Conservation (phyloP, 1,140 invertebrate genomes). For the Drosophila pruinosa region DNA sequence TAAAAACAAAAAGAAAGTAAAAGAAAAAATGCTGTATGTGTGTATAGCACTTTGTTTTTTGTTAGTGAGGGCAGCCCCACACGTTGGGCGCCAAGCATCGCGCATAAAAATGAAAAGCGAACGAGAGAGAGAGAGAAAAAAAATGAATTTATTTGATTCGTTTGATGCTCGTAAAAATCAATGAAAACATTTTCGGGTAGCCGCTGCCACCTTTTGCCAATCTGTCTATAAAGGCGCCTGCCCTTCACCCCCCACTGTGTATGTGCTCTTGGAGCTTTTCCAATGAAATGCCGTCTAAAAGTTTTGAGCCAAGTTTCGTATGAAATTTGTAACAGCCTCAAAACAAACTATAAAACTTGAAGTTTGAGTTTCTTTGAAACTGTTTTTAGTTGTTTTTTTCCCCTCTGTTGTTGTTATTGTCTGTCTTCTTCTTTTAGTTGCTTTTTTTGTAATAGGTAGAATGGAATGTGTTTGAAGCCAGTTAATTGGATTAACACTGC, state of each 20-base stretch:
- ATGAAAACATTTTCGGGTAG: constrained; percentile 63
- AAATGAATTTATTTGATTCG: constrained; percentile 73
- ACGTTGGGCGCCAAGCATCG: constrained; percentile 35
- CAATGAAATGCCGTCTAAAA: constrained; percentile 56
- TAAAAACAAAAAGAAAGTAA: constrained; percentile 8
- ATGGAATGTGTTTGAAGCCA: constrained; percentile 71
- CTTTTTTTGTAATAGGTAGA: constrained; percentile 32
- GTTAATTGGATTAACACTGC: constrained; percentile 74
- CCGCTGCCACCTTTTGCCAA: constrained; percentile 40
- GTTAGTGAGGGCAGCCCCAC: constrained; percentile 6
- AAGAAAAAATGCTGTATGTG: not conserved
- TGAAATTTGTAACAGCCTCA: constrained; percentile 67
- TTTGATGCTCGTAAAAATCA: constrained; percentile 77
- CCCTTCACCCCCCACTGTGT: not conserved
- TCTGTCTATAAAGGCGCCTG: constrained; percentile 19
- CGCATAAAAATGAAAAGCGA: constrained; percentile 23
- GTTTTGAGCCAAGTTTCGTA: constrained; percentile 67
- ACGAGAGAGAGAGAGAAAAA: not conserved
- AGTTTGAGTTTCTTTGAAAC: constrained; percentile 75
- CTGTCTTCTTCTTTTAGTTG: not conserved
- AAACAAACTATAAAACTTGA: constrained; percentile 71
- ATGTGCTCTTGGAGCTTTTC: constrained; percentile 25
- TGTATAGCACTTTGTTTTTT: too few species aligned
- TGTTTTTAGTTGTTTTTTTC: constrained; percentile 60
- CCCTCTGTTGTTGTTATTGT: constrained; percentile 1